These are phyloP conservation scores for Gorsachius goisagi DNA, from an alignment of 2,113 vertebrate species.

Conservation along the genomic window DNA sequence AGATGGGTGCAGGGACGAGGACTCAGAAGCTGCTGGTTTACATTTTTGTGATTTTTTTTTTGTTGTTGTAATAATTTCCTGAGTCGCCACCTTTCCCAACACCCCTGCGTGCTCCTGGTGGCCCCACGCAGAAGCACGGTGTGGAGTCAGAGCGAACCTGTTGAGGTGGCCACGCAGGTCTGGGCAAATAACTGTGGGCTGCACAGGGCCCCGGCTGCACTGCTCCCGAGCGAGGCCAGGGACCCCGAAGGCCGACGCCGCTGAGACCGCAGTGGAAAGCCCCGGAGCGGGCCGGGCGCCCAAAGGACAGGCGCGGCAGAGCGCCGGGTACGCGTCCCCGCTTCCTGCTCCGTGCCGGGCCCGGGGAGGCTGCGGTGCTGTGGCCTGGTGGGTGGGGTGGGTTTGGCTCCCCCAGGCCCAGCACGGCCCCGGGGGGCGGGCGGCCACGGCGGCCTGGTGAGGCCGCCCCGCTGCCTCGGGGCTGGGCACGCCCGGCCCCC, in stretches of 20 bases:
- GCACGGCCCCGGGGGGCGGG: too few relatives aligned
- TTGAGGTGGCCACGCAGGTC: not conserved
- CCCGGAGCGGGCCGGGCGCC: not conserved
- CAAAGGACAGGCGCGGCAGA: too few relatives aligned
- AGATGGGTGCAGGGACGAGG: not conserved
- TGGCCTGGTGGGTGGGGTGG: not conserved
- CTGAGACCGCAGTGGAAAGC: fast-evolving
- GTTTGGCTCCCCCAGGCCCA: not conserved
- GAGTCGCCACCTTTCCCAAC: not conserved
- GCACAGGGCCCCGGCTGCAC: fast-evolving
- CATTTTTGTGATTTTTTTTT: not conserved
- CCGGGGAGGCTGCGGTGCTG: not conserved
- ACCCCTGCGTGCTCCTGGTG: not conserved
- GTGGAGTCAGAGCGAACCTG: not conserved
- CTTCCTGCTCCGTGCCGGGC: not conserved
- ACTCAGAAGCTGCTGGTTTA: not conserved
- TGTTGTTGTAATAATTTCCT: not conserved
- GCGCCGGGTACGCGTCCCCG: not conserved
- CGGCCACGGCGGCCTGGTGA: not conserved
- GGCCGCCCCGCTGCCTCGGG: not conserved
- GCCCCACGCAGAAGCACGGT: fast-evolving
- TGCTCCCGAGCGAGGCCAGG: not conserved
- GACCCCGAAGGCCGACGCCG: fast-evolving
- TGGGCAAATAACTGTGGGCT: too few relatives aligned
- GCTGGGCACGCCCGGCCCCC: not conserved